These are phyloP conservation scores for Brachystomella parvula DNA, from an alignment of 1,140 invertebrate genomes.

Conservation along the genomic window DNA sequence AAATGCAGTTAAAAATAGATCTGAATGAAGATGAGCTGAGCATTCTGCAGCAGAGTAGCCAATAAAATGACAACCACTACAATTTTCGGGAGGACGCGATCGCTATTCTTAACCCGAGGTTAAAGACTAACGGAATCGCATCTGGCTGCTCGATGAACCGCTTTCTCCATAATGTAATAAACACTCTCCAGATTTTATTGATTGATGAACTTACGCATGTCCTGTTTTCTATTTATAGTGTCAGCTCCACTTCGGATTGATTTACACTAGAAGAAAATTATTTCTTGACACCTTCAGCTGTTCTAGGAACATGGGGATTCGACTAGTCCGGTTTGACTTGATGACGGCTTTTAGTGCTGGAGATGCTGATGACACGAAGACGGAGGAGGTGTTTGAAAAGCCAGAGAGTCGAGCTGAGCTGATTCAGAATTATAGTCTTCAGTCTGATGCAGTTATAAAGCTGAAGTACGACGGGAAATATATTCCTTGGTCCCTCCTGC, in stretches of 20 bases:
- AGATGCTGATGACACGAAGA: background rate
- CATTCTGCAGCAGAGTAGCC: too few relatives aligned
- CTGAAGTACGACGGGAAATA: conserved; percentile 26
- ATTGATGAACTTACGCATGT: too few relatives aligned
- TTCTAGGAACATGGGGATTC: background rate
- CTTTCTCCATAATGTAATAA: background rate
- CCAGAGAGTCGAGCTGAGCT: conserved; percentile 14
- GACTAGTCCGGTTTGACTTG: background rate
- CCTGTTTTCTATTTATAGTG: too few relatives aligned
- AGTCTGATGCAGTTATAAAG: conserved; percentile 30
- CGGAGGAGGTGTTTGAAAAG: background rate
- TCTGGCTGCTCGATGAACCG: too few relatives aligned
- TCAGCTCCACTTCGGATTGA: background rate
- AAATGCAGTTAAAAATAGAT: too few relatives aligned
- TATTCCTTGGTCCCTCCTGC: conserved; percentile 30
- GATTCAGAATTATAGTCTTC: conserved; percentile 16
- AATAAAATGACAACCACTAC: too few relatives aligned
- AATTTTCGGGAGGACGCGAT: too few relatives aligned
- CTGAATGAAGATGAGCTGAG: too few relatives aligned
- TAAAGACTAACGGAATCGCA: too few relatives aligned
- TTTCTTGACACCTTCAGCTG: background rate
- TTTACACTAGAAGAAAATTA: background rate
- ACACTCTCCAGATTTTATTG: background rate
- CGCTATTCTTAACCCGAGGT: too few relatives aligned
- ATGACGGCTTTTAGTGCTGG: background rate